Percentiles rank a stretch among this genome's conserved stretches.
These are phyloP conservation scores for Diplodus puntazzo DNA, from an alignment of 2,797 vertebrate genomes.

Conservation along the genomic window DNA sequence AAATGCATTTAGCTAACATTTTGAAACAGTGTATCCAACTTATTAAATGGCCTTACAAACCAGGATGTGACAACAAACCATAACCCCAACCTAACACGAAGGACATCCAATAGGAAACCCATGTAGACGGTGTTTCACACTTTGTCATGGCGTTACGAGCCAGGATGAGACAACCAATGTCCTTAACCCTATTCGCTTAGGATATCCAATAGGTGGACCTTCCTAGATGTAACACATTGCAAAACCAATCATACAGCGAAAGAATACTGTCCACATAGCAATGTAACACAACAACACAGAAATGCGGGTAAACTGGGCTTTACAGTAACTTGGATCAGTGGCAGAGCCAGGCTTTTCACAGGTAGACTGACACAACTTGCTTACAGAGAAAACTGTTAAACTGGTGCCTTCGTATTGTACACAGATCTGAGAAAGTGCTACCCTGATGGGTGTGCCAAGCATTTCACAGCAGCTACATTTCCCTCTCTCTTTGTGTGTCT, in stretches of 20 bases:
- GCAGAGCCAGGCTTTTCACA: neutral
- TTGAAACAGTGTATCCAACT: no score
- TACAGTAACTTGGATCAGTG: neutral
- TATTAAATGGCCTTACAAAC: no score
- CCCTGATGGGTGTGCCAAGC: neutral
- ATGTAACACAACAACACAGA: neutral
- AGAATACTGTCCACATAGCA: neutral
- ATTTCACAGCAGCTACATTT: slow-evolving; percentile 2
- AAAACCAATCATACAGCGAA: neutral
- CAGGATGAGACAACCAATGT: neutral
- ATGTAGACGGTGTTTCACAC: neutral
- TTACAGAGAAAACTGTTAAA: slow-evolving; percentile 5
- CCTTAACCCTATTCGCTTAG: accelerated
- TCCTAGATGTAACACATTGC: neutral
- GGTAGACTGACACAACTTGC: neutral
- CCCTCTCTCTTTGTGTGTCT: slow-evolving; percentile 1
- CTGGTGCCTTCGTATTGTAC: neutral
- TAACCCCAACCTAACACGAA: no score
- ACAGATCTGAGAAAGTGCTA: slow-evolving; percentile 9
- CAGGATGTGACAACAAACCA: no score
- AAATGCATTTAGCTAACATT: no score
- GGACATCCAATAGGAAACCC: no score
- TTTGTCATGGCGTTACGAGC: neutral
- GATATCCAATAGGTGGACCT: neutral
- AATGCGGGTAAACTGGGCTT: neutral